Conservation (phyloP, 2,113 vertebrate species). For the Tachysurus vachellii region DNA sequence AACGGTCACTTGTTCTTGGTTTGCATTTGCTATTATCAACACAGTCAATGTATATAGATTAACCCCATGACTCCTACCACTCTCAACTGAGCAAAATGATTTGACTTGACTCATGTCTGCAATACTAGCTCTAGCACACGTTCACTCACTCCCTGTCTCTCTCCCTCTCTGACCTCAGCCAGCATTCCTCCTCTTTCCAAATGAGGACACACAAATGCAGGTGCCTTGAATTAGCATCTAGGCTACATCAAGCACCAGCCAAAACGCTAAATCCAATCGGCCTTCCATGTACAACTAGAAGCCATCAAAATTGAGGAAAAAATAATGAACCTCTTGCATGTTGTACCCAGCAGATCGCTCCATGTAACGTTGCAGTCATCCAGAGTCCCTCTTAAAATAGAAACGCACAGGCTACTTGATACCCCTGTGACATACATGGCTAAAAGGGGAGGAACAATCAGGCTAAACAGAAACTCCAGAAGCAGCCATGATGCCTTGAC, state of each 20-base stretch:
- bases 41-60: slow-evolving; percentile 12
- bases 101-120: slow-evolving; percentile 15
- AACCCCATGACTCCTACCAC: background rate
- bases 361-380: slow-evolving; percentile 85
- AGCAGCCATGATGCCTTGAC: slow-evolving; percentile 71
- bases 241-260: slow-evolving; percentile 12
- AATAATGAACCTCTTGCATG: slow-evolving; percentile 75
- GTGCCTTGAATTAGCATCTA: background rate
- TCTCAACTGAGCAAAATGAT: background rate
- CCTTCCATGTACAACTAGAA: slow-evolving; percentile 1
- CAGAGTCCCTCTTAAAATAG: slow-evolving; percentile 89
- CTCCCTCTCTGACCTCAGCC: slow-evolving; percentile 67
- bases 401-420: slow-evolving; percentile 79
- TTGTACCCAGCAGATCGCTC: slow-evolving; percentile 73
- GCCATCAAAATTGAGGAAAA: slow-evolving; percentile 43
- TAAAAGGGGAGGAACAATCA: slow-evolving; percentile 74
- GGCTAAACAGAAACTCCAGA: slow-evolving; percentile 44
- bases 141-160: slow-evolving; percentile 39
- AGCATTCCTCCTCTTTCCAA: slow-evolving; percentile 61
- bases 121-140: slow-evolving; percentile 44
- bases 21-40: background rate
- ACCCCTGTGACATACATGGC: slow-evolving; percentile 83
- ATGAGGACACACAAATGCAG: slow-evolving; percentile 57
- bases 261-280: slow-evolving; percentile 18
- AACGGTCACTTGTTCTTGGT: background rate